Evolutionary conservation across 2,113 vertebrate species (phyloP), one percentile per base, ranked within the genome.

Genomic region (Daubentonia madagascariensis): DNA sequence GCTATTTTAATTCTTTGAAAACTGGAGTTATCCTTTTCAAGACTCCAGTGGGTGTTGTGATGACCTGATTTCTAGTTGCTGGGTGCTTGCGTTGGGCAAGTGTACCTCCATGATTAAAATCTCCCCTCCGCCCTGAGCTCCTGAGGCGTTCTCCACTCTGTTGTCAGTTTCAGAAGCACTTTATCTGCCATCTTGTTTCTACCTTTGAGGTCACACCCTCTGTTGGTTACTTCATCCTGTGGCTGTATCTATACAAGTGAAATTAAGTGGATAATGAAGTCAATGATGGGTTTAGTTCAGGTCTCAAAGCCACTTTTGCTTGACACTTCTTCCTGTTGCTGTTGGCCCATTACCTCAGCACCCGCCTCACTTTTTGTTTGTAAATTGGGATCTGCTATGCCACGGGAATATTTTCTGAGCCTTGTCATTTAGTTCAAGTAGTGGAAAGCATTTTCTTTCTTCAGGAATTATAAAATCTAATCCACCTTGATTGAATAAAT

Each of bases 121-220:
- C 85, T 89, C 28, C 85, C 81, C 32, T 54, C 57, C 1, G 5
- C 52, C 67, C 85, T 37, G 20, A 54, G 80, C 23, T 1, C 1
- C n/a, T 23, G 91, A 90, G 57, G 83, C 48, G 83, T 89, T 85
- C 85, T 94, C 40, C 11, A 37, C n/a, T 48, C 50, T 87, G 32
- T 32, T 37, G n/a, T 88, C 91, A 81, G 37, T 95, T 95, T 89
- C 83, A 96, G 85, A 85, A 43, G 65, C 2, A 0, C 67, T 97
- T 93, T 88, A 95, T 97, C 84, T 91, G 68, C 75, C 92, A 67
- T 95, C 96, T 79, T 96, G n/a, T 93, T 79, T 97, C 84, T 85
- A 18, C 35, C 12, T 96, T 76, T 17, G 70, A 92, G 87, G 45
- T 52, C 91, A 67, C 57, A 75, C 93, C 94, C 91, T 40, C 78